These are phyloP conservation scores for Meda fulgida DNA, from an alignment of 2,797 vertebrate species.

Conservation along the genomic window DNA sequence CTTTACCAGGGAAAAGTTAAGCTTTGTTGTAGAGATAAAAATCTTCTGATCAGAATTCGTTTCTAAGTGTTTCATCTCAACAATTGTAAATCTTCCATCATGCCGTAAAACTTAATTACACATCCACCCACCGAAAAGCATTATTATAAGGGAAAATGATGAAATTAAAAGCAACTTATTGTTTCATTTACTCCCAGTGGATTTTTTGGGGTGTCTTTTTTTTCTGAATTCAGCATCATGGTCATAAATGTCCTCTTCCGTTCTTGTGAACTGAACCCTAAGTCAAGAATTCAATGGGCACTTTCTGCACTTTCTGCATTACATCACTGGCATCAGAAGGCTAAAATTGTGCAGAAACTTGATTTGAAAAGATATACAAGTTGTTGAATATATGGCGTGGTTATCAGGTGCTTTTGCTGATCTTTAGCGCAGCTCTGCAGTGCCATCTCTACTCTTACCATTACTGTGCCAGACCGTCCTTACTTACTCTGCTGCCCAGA, in stretches of 20 bases:
- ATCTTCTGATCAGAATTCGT: not conserved
- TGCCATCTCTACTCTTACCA: conserved; percentile 34
- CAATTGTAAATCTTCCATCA: not conserved
- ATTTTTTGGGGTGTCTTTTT: not conserved
- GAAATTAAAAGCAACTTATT: conserved; percentile 39
- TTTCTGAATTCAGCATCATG: not conserved
- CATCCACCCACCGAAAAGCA: not conserved
- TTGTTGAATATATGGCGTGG: not conserved
- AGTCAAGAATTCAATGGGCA: not conserved
- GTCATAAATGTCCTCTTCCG: not conserved
- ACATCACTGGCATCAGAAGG: not conserved
- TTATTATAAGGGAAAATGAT: conserved; percentile 4
- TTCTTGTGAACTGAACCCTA: not conserved
- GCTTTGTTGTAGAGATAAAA: conserved; percentile 14
- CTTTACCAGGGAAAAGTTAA: not conserved
- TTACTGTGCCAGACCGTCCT: conserved; percentile 48
- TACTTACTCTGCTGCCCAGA: conserved; percentile 50
- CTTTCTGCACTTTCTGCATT: not conserved
- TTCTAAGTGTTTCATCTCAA: no score
- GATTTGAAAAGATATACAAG: not conserved
- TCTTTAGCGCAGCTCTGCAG: conserved; percentile 6
- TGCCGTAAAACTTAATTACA: conserved; percentile 8
- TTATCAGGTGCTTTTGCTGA: conserved; percentile 14
- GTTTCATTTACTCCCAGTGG: conserved; percentile 17
- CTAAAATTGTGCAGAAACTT: conserved; percentile 9